Conservation (phyloP, 2,888 invertebrate species). For the Malacosoma neustria region DNA sequence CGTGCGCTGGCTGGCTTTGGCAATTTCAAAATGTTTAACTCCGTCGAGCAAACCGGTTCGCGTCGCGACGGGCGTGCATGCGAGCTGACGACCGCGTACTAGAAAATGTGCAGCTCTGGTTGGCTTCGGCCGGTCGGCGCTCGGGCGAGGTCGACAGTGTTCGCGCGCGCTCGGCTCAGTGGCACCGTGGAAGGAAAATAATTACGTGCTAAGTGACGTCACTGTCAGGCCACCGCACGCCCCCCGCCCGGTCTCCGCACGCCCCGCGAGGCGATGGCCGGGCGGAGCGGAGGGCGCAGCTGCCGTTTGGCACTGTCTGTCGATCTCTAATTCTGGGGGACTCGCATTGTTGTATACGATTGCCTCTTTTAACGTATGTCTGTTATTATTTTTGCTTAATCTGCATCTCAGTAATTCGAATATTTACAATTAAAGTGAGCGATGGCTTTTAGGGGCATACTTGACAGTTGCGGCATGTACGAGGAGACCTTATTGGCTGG, state of each 20-base stretch:
- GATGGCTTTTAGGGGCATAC: no score
- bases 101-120: slow-evolving; percentile 58
- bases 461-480: no score
- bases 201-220: slow-evolving; percentile 56
- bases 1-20: no score
- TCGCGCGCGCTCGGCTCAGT: slow-evolving; percentile 50
- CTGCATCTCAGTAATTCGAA: no score
- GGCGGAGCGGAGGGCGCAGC: slow-evolving; percentile 11
- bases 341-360: not conserved
- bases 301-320: slow-evolving; percentile 4
- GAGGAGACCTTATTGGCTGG: not conserved
- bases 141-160: slow-evolving; percentile 39
- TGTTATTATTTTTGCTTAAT: no score
- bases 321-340: slow-evolving; percentile 5
- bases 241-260: slow-evolving; percentile 6
- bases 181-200: slow-evolving; percentile 34
- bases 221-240: slow-evolving; percentile 28
- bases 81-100: slow-evolving; percentile 57
- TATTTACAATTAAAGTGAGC: no score
- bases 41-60: slow-evolving; percentile 12
- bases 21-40: slow-evolving; percentile 19
- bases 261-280: slow-evolving; percentile 5
- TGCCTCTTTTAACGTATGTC: no score
- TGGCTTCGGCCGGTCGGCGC: slow-evolving; percentile 47
- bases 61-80: slow-evolving; percentile 36